Evolutionary conservation across 2,888 invertebrate genomes (phyloP), one percentile per base, ranked within the genome.

Genomic region (Proisotoma minuta): DNA sequence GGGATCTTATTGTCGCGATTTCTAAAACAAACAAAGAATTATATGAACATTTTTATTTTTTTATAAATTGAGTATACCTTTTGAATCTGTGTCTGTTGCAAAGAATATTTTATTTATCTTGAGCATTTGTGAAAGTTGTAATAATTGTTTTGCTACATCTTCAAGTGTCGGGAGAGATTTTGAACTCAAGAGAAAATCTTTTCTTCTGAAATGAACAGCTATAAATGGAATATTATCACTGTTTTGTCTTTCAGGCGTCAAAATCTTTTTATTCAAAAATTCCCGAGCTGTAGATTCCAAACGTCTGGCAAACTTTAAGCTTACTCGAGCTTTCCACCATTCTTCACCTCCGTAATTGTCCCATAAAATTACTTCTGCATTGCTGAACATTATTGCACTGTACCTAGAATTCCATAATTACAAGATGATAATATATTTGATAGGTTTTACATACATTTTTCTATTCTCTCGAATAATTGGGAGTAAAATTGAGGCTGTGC

Each of bases 281-380:
- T 83, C 77, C 57, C 83, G 81, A 0, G 91, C 95, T 34, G 86
- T 82, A 51, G 81, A 71, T 10, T 83, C 77, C 0, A 99, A 81
- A 18, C 84, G 77, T 53, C 81, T 79, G 62, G 87, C 87, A 77
- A 96, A 98, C 72, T 90, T 83, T 92, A 98, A 93, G 75, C 97
- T 97, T 72, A 92, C 83, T 64, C 92, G 81, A 22, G 88, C 90
- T 71, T 82, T 80, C 97, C 97, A 97, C 77, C 90, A 97, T 26
- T 84, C 79, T 59, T 80, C 79, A 0, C 96, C 96, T 79, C 90
- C 97, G n/a, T 80, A 80, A 20, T 60, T 57, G 74, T 93, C 87
- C 76, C 96, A 95, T 23, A 96, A 77, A 1, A 90, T 85, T 61
- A 91, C 87, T 80, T 96, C 96, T 15, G 89, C 91, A 76, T 88